Evolutionary conservation across 2,113 vertebrate genomes (phyloP), one percentile per base, ranked within the genome.

Genomic region (Micronisus gabar): DNA sequence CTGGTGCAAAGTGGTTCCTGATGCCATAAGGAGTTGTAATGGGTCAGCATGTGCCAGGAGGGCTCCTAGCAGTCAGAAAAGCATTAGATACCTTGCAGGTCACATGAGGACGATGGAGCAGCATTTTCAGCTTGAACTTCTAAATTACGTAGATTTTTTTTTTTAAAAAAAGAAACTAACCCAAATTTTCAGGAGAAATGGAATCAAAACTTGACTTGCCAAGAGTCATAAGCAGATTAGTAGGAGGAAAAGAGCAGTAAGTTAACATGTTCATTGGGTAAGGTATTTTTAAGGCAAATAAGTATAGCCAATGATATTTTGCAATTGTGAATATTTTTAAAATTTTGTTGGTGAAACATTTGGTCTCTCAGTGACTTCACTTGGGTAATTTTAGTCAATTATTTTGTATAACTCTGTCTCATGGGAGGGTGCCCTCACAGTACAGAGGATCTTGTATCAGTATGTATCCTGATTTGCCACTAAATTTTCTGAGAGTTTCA

Each of bases 301-400:
- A 73, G 13, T 29, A 10, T 38, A 74, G 22, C 30, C 30, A 67
- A 8, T 21, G 61, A 93, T 9, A 43, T 56, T 72, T 73, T 76
- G 62, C 40, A 82, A 48, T 81, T 0, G 0, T 1, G 1, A 62
- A 7, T 93, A 34, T 48, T 87, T 95, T 62, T 17, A 0, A 47
- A 18, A 47, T 62, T 41, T 74, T 59, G 15, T 34, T 72, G 19
- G 26, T 50, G 71, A 63, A 82, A 32, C 66, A 43, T 81, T 78
- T 72, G 38, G 38, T 78, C 12, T 73, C 47, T 92, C 32, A 47
- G 0, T 86, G 88, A 95, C 62, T 82, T 95, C 90, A 94, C 62
- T 75, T 0, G 0, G 40, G 11, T 85, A 47, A 75, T 90, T 85
- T 74, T 72, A 53, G 29, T 92, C 61, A 88, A 75, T 88, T 67